Conservation (phyloP, 1,140 invertebrate species). For the Diorhabda elongata region DNA sequence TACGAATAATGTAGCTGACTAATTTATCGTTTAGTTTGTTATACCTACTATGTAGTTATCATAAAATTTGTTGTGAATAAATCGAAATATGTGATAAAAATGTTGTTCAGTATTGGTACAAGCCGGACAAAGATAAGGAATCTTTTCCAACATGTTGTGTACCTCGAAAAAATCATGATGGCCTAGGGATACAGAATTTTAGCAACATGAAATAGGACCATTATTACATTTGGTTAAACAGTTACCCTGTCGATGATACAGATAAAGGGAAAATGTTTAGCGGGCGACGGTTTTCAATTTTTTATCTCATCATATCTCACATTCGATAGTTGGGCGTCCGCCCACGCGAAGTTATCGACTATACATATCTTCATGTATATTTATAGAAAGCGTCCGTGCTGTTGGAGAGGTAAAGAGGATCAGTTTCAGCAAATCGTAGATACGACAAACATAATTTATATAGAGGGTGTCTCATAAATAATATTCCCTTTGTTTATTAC, state of each 20-base stretch:
- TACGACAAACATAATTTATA: conserved; percentile 19
- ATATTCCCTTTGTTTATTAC: no score
- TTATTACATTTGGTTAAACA: neutral
- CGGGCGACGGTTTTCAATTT: conserved; percentile 23
- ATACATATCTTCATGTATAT: conserved; percentile 11
- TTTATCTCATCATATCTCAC: conserved; percentile 18
- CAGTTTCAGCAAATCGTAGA: conserved; percentile 18
- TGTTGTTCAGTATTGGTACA: no score
- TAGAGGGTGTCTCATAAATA: no score
- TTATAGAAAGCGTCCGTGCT: conserved; percentile 7
- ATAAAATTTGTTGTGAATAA: no score
- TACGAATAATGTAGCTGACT: no score
- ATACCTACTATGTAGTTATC: no score
- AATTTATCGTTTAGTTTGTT: no score
- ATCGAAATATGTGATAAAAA: no score
- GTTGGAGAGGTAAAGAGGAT: conserved; percentile 4
- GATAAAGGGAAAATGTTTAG: conserved; percentile 11
- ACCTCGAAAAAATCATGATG: neutral
- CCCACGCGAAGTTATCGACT: conserved; percentile 4
- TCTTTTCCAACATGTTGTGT: no score
- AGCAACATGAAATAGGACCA: neutral
- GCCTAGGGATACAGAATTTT: neutral
- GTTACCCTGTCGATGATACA: conserved; percentile 9
- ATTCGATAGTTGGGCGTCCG: conserved; percentile 17
- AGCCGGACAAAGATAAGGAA: no score